Evolutionary conservation across 1,140 invertebrate genomes (phyloP), one percentile per base, ranked within the genome.

Genomic region (Tetragnatha versicolor): DNA sequence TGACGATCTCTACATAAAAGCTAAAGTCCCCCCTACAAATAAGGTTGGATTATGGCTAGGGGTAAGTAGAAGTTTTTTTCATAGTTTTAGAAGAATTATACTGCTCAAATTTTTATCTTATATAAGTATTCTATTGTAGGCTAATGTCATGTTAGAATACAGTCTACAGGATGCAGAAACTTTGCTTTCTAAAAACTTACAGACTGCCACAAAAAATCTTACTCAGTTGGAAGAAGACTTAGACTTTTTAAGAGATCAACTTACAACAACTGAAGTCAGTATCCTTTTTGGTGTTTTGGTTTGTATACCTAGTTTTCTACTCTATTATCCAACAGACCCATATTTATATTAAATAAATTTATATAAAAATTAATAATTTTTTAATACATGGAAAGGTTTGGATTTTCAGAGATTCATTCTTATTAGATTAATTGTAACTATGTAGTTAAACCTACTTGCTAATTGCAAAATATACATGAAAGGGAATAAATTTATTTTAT

Each of bases 131-230:
- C 1, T 83, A 81, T 69, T 33, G 4, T 82, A 90, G 89, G 97
- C 97, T 27, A 98, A 98, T 89, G 95, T 99, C 0, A 99, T 99
- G 97, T 88, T 99, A 82, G 97, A 99, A 86, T 99, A 99, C 88
- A 91, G 91, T 12, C 86, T 99, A 78, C 92, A 96, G 80, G 96
- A 98, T 88, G 97, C 97, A 35, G 91, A 95, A 86, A 88, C 90
- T 77, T 87, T 98, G 39, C 87, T 99, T 22, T 89, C 89, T 68
- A 94, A 95, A 84, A 98, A 99, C 86, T 92, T 96, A 84, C 90
- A 91, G 75, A 91, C 92, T 53, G 96, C 97, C 0, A 92, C 92
- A 81, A 92, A 91, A 85, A 95, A 94, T 87, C 88, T 97, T 61
- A 89, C 88, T 72, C 92, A 92, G 86, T 91, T 98, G 37, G 94